Base-by-base conservation (phyloP, 2,113 vertebrate genomes). In the Dascyllus trimaculatus region DNA sequence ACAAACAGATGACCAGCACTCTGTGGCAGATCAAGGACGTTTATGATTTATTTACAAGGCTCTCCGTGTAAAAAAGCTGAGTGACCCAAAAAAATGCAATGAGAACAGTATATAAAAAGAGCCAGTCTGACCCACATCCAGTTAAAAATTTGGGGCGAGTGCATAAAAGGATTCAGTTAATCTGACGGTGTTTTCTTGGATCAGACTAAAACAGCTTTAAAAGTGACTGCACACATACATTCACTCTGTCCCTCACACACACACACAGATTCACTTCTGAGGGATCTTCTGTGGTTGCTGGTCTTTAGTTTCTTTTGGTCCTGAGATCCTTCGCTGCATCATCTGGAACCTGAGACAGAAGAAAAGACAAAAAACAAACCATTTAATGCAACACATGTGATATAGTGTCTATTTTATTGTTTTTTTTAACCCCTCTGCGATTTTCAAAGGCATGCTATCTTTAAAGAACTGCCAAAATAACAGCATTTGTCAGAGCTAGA, bases 101-200 rank as follows among this genome's bases (percentile, higher is more conserved):
- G 82, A 92, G 92, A 84, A 40, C 87, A 77, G 88, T 38, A 24
- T 88, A 89, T 92, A 91, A 90, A 93, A 92, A 90, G 65, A 82
- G 22, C 43, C 53, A 4, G 14, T 69, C 75, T 85, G 90, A 90
- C 91, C 88, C 87, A 89, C 35, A 92, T 91, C 68, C 58, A 32
- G 38, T 78, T 81, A 51, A 61, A 29, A 78, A 90, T 83, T 19
- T 78, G 78, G 82, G 53, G 21, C 48, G 24, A 84, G 65, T 60
- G 59, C 64, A 84, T 80, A 72, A 85, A 88, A 85, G 88, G 29
- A 78, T 32, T 11, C 71, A 52, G 32, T 61, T 72, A 81, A 78
- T 84, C 24, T 62, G 54, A 86, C 11, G 38, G 26, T 35, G 17
- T 69, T 57, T 58, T 80, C 69, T 58, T 40, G 52, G 52, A 11